These are phyloP conservation scores for Orchestes rusci DNA, from an alignment of 2,888 invertebrate genomes.

Conservation along the genomic window DNA sequence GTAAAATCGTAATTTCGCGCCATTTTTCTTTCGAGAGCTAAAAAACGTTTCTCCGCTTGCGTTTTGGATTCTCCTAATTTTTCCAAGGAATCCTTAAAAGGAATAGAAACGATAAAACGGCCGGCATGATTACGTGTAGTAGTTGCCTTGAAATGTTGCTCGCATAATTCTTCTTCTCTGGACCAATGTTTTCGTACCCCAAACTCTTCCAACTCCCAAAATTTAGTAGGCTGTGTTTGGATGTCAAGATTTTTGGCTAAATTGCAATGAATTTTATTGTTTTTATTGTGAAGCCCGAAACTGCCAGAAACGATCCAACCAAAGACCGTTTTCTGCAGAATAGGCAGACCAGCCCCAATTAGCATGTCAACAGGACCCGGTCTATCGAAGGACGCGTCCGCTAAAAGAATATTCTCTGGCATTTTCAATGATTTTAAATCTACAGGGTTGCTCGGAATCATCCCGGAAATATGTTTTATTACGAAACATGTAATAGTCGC, in stretches of 20 bases:
- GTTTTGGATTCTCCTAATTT: too few relatives aligned
- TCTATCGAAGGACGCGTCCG: slow-evolving; percentile 17
- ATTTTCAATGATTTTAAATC: slow-evolving; percentile 5
- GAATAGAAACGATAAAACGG: too few relatives aligned
- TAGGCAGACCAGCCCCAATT: slow-evolving; percentile 18
- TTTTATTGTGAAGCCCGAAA: too few relatives aligned
- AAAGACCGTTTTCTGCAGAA: slow-evolving; percentile 22
- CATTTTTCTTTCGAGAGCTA: too few relatives aligned
- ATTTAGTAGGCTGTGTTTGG: slow-evolving; percentile 1
- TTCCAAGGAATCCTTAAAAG: too few relatives aligned
- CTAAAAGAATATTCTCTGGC: slow-evolving; percentile 16
- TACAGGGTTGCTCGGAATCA: slow-evolving; percentile 10
- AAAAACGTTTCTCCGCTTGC: too few relatives aligned
- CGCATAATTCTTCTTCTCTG: too few relatives aligned
- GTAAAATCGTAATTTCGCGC: too few relatives aligned
- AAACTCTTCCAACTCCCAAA: too few relatives aligned
- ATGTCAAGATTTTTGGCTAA: slow-evolving; percentile 2
- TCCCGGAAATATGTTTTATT: slow-evolving; percentile 13
- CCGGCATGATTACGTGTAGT: too few relatives aligned
- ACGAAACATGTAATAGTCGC: slow-evolving; percentile 10
- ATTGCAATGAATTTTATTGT: slow-evolving; percentile 9
- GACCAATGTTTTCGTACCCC: too few relatives aligned
- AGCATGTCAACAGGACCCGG: slow-evolving; percentile 20
- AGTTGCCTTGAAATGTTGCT: too few relatives aligned
- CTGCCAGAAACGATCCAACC: slow-evolving; percentile 20